phyloP scores from a whole-genome alignment of 1,140 invertebrate genomes.

The Drosophila takahashii region DNA sequence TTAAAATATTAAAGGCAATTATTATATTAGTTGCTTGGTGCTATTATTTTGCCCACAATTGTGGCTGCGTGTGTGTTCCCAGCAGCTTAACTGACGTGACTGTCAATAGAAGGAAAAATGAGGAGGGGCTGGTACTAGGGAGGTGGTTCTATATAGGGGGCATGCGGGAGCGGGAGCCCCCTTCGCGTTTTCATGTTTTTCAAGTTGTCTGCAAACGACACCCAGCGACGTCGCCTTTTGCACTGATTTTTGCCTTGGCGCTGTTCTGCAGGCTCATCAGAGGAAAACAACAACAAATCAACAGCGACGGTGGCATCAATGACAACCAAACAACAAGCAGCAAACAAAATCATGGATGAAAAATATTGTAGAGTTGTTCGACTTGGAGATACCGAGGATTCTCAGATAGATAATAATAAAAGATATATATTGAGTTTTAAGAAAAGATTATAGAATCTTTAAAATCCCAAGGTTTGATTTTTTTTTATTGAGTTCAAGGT shows the following conservation, averaged over 20 bases:
- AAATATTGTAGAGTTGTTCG: not conserved
- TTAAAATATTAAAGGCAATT: too few species aligned
- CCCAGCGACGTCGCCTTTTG: slow-evolving; percentile 64
- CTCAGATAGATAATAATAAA: too few species aligned
- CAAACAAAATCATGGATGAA: slow-evolving; percentile 26
- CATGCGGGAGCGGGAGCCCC: slow-evolving; percentile 5
- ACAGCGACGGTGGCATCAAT: slow-evolving; percentile 57
- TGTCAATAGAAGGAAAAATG: slow-evolving; percentile 57
- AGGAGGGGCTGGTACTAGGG: not conserved
- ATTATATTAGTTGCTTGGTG: too few species aligned
- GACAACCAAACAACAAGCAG: slow-evolving; percentile 57
- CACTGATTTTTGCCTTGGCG: slow-evolving; percentile 57
- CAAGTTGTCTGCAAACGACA: slow-evolving; percentile 74
- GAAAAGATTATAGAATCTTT: too few species aligned
- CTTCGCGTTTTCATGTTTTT: slow-evolving; percentile 49
- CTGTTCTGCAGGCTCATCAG: slow-evolving; percentile 59
- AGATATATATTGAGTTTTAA: not conserved
- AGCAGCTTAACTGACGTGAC: slow-evolving; percentile 76
- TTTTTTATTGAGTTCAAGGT: too few species aligned
- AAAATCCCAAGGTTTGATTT: too few species aligned
- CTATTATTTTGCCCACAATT: not conserved
- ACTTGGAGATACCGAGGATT: slow-evolving; percentile 13
- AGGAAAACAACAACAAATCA: slow-evolving; percentile 68
- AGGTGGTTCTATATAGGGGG: slow-evolving; percentile 16
- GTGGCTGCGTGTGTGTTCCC: slow-evolving; percentile 74